Base-by-base conservation (phyloP, 2,797 vertebrate species). In the Orestias chungarensis region DNA sequence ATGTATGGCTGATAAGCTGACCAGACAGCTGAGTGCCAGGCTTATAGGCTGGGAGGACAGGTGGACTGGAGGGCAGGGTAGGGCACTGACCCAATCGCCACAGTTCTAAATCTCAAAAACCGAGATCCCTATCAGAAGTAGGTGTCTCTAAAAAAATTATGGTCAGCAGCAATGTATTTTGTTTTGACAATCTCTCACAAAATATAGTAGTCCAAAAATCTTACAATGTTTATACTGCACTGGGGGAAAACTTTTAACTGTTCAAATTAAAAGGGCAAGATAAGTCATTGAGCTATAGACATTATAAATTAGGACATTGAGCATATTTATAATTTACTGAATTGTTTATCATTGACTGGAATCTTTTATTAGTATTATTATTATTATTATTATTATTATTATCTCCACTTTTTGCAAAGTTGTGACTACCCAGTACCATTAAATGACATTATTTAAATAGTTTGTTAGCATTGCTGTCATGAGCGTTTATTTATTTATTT, bases 11-110 rank as follows among this genome's bases (percentile, higher is more conserved):
- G 82, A 83, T 79, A 82, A 84, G 81, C 66, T 85, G 78, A 71
- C 74, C 47, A 18, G 83, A 83, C 83, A 84, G 85, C 85, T 85
- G 82, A 82, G 89, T 90, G 85, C 86, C 77, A 80, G 64, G 74
- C 79, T 27, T 61, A 66, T 72, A 80, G 74, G 64, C 83, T 78
- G 69, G 72, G 62, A 73, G 71, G 81, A 85, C 84, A 89, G 89
- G 88, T 89, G 83, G 82, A 84, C 81, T 68, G 68, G 78, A 73
- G 66, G 84, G 80, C 74, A 76, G 79, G 66, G 81, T 25, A 71
- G 82, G 77, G 78, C 73, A 65, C 46, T 73, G 74, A 85, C 75
- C 78, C 49, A 25, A 7, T 73, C 66, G 27, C 59, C 73, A 66
- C 2, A 35, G 67, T 40, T 49, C 67, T 75, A 62, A 18, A 73